Evolutionary conservation across 2,888 invertebrate genomes (phyloP).

Genomic region (Sminthurinus aureus): DNA sequence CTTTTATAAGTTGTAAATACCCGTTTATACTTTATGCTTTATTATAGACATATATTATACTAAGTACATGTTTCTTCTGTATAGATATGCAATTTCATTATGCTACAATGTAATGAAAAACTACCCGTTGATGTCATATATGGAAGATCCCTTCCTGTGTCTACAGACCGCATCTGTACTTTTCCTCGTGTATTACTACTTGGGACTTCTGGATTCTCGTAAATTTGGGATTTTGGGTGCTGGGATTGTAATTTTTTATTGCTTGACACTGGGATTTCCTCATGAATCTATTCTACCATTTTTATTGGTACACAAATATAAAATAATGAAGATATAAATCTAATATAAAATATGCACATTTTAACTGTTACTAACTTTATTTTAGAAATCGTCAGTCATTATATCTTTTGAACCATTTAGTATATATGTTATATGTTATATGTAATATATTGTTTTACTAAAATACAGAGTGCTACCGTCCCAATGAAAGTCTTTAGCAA

Average conservation of each 20-base stretch:
- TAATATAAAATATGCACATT: too few species aligned
- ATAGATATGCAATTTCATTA: conserved; percentile 80
- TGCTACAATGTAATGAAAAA: conserved; percentile 80
- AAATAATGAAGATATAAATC: too few species aligned
- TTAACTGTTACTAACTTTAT: too few species aligned
- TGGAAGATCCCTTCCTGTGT: conserved; percentile 85
- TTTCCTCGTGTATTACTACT: conserved; percentile 75
- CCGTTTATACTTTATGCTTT: too few species aligned
- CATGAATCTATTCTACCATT: conserved; percentile 67
- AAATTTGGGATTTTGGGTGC: conserved; percentile 62
- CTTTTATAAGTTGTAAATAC: too few species aligned
- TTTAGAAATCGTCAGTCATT: neutral
- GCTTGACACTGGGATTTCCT: conserved; percentile 66
- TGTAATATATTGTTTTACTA: too few species aligned
- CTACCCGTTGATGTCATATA: conserved; percentile 77
- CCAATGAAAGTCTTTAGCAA: conserved; percentile 64
- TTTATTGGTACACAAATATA: conserved; percentile 68
- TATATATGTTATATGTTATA: too few species aligned
- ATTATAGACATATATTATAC: too few species aligned
- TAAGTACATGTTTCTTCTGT: too few species aligned
- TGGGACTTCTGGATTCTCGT: conserved; percentile 67
- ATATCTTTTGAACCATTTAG: neutral
- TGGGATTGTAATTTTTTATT: conserved; percentile 65
- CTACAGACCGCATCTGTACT: conserved; percentile 78
- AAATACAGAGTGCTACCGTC: conserved; percentile 36